Percentiles rank a stretch among this genome's conserved stretches.
Evolutionary conservation across 1,140 invertebrate genomes (phyloP).

Genomic region (Adelges cooleyi): DNA sequence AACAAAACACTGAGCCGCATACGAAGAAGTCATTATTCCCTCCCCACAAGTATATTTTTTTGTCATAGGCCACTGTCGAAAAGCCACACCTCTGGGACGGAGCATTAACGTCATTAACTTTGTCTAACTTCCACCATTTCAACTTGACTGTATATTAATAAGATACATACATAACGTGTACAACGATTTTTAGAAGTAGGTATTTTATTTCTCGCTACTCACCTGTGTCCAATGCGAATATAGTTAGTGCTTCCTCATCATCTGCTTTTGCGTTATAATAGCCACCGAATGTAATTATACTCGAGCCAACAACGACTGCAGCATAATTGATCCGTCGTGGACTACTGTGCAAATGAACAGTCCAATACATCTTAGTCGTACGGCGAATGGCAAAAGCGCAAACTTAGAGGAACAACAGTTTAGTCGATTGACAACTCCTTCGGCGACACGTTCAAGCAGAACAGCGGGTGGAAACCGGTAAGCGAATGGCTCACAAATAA

Average conservation of each 20-base stretch:
- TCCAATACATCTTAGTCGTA: slow-evolving; percentile 62
- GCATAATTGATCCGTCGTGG: slow-evolving; percentile 78
- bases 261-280: slow-evolving; percentile 73
- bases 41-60: slow-evolving; percentile 78
- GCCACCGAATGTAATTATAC: slow-evolving; percentile 83
- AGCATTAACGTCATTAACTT: slow-evolving; percentile 34
- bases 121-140: slow-evolving; percentile 13
- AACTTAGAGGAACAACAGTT: too few relatives aligned
- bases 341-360: slow-evolving; percentile 67
- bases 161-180: too few relatives aligned
- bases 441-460: too few relatives aligned
- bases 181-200: too few relatives aligned
- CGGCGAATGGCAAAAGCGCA: too few relatives aligned
- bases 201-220: too few relatives aligned
- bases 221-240: slow-evolving; percentile 73
- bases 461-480: too few relatives aligned
- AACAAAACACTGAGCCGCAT: slow-evolving; percentile 66
- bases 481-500: too few relatives aligned
- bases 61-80: slow-evolving; percentile 63
- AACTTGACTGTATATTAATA: too few relatives aligned
- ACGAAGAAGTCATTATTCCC: slow-evolving; percentile 73
- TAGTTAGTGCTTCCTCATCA: slow-evolving; percentile 68
- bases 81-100: slow-evolving; percentile 70
- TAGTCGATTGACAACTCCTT: too few relatives aligned
- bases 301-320: slow-evolving; percentile 64